Base-by-base conservation (phyloP, 2,797 vertebrate species). In the Notolabrus celidotus region DNA sequence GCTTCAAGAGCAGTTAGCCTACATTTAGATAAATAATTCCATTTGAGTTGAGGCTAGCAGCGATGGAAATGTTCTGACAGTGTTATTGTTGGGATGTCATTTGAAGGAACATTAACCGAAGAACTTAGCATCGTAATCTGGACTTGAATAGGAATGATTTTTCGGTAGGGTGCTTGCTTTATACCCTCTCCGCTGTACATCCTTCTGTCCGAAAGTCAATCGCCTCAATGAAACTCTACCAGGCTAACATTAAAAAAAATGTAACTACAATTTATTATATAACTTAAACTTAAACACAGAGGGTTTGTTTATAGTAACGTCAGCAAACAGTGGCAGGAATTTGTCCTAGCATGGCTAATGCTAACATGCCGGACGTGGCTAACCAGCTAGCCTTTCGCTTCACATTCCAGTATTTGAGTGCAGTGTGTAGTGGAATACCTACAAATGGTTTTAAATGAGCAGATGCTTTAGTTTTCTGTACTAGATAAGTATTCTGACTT, bases 261-360 rank as follows among this genome's bases (percentile, higher is more conserved):
- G 16, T 23, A 60, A 34, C 10, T 31, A 7, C 10, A 16, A 16
- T 33, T 2, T n/a, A 17, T 3, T 9, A 15, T 5, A 16, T 4
- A 39, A 39, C 15, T 5, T 31, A 5, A 12, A 42, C 25, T 47
- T 36, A 31, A 16, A 59, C 7, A 5, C 14, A 3, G 39, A 20
- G 22, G 3, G 16, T 36, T 57, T 76, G 51, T 72, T 22, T 52
- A 49, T 61, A 19, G 3, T 61, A 66, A 14, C 2, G 8, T 29
- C 4, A 1, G 34, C 14, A 29, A n/a, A 27, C 49, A 45, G 33
- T 20, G 5, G 55, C 69, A 67, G 73, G 68, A 84, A 60, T 80
- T 46, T 82, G 72, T 76, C 79, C 54, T 79, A 74, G 63, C 68
- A 65, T 34, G 29, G 54, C 79, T 79, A 64, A 76, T 10, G 56